Evolutionary conservation across 2,888 invertebrate genomes (phyloP).

Genomic region (Poecilobothrus nobilitatus): DNA sequence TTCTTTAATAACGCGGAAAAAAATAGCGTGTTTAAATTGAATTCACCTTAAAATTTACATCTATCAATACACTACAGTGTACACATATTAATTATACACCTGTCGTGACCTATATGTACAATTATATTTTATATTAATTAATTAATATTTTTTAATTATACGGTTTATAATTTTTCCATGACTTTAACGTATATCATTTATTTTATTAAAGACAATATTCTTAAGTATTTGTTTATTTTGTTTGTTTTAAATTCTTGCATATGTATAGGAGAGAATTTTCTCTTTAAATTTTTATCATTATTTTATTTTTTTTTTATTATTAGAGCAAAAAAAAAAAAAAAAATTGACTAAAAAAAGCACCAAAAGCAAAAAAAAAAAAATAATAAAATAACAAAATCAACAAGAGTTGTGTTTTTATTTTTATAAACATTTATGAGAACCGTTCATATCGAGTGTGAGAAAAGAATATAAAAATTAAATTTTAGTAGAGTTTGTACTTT

Average conservation of each 20-base stretch:
- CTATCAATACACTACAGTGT: no score
- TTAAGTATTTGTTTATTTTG: neutral
- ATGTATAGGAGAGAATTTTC: neutral
- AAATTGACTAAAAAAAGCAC: neutral
- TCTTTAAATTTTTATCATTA: neutral
- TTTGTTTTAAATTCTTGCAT: neutral
- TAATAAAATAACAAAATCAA: neutral
- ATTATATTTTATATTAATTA: no score
- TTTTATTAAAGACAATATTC: neutral
- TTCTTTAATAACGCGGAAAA: no score
- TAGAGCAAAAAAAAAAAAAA: neutral
- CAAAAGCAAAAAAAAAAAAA: neutral
- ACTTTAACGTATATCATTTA: neutral
- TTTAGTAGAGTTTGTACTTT: conserved; percentile 10
- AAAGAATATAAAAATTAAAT: neutral
- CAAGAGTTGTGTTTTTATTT: no score
- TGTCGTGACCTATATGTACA: no score
- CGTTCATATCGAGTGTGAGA: neutral
- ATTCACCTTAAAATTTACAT: no score
- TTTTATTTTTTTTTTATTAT: neutral
- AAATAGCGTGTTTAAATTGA: no score
- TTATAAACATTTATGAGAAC: no score
- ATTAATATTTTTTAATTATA: no score
- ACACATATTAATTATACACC: no score
- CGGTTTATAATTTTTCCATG: neutral